A percentile compares a stretch with the other conserved stretches of the same genome.
phyloP scores from a whole-genome alignment of 2,888 invertebrate genomes.

The Melanostoma mellinum region DNA sequence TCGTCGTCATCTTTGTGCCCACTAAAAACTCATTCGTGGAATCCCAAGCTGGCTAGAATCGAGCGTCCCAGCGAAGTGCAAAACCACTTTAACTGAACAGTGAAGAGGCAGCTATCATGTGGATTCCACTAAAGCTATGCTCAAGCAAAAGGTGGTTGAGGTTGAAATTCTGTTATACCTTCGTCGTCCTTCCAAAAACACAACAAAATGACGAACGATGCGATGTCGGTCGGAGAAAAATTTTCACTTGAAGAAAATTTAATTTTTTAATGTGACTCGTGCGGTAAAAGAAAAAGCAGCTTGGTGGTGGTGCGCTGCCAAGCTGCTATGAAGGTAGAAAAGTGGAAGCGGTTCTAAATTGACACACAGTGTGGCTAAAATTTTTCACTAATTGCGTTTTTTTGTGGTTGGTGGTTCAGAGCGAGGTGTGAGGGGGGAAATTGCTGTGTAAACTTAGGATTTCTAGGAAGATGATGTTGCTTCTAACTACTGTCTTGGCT shows the following conservation, averaged over 20 bases:
- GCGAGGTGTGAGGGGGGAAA: neutral
- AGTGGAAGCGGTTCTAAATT: constrained; percentile 3
- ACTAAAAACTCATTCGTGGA: too few species aligned
- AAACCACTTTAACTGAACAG: neutral
- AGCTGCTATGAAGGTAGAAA: too few species aligned
- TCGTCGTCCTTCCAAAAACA: too few species aligned
- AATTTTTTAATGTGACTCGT: constrained; percentile 35
- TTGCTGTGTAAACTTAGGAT: too few species aligned
- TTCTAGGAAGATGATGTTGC: neutral
- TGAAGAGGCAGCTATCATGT: neutral
- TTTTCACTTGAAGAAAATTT: constrained; percentile 13
- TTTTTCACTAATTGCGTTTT: constrained; percentile 53
- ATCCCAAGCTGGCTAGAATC: too few species aligned
- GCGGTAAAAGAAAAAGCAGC: constrained; percentile 12
- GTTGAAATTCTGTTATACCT: neutral
- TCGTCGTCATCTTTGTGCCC: too few species aligned
- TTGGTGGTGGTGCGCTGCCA: neutral
- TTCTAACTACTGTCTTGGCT: neutral
- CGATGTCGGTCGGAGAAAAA: neutral
- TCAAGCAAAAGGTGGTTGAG: neutral
- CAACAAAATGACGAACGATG: neutral
- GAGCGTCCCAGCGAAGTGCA: neutral
- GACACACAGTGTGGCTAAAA: constrained; percentile 12
- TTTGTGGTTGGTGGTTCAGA: neutral
- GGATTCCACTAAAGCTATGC: neutral